Base-by-base conservation (phyloP, 2,888 invertebrate genomes). In the Timandra comae region DNA sequence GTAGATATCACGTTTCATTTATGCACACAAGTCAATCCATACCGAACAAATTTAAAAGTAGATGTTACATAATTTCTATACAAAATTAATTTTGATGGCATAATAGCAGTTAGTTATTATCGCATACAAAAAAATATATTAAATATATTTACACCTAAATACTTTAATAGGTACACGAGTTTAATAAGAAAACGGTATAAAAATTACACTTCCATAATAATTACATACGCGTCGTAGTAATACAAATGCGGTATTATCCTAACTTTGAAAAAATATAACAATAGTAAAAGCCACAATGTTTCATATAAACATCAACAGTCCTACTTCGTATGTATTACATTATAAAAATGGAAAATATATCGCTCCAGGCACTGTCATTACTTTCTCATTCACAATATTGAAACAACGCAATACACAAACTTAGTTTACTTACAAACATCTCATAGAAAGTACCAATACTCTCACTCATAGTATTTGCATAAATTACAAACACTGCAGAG, bases 1-100 rank as follows among this genome's bases (percentile, higher is more conserved):
- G 82, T 82, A 85, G 79, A 84, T 85, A 85, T 85, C 85, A 85
- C 85, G 77, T 76, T 81, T 81, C 70, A 67, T 75, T 82, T 84
- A 81, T 77, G 80, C 85, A 82, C 81, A 84, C 81, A 76, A 71
- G 65, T 78, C 76, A 81, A 79, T 75, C 72, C 71, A 80, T 80
- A 76, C 72, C 67, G 60, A 78, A 78, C 78, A 37, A 41, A 35
- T 40, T 35, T n/a, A 27, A 74, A 72, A 68, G 56, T 63, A 56
- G 42, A 61, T 44, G 70, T 74, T 74, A 78, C 75, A 63, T 53
- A 62, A 33, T 75, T 65, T 80, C 74, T 81, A 77, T 81, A 82
- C 80, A 84, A 77, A 76, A 75, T 64, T 76, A 72, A 75, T 67
- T 66, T 71, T 69, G 68, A 80, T 74, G 71, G 72, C 74, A 66